Evolutionary conservation across 2,797 vertebrate genomes (phyloP).

Genomic region (Bufotes viridis): DNA sequence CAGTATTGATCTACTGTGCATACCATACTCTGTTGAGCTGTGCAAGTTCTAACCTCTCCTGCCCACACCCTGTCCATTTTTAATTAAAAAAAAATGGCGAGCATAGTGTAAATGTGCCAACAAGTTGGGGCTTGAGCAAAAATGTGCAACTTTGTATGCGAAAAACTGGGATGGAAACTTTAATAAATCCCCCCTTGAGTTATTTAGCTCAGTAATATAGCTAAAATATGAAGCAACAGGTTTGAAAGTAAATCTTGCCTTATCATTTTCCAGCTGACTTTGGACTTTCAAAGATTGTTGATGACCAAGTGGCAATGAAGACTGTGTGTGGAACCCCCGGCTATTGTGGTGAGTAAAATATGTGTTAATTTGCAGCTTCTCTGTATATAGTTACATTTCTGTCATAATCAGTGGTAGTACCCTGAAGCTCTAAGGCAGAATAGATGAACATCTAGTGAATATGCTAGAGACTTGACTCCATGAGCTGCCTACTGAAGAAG

Average conservation of each 20-base stretch:
- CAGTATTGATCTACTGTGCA: too few species aligned
- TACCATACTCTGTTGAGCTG: too few species aligned
- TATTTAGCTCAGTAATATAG: neutral
- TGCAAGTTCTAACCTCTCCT: too few species aligned
- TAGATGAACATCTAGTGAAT: neutral
- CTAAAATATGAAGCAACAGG: too few species aligned
- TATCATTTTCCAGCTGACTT: conserved; percentile 80
- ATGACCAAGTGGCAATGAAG: conserved; percentile 88
- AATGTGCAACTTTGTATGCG: too few species aligned
- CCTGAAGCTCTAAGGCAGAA: neutral
- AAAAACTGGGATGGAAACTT: too few species aligned
- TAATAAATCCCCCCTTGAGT: neutral
- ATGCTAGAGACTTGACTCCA: neutral
- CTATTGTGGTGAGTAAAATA: conserved; percentile 80
- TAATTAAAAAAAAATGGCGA: too few species aligned
- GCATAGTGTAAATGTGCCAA: too few species aligned
- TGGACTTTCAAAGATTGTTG: conserved; percentile 88
- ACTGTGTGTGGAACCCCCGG: conserved; percentile 88
- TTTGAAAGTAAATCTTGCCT: neutral
- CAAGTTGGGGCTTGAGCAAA: too few species aligned
- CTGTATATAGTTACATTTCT: neutral
- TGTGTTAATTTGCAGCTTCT: neutral
- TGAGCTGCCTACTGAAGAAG: neutral
- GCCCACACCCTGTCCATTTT: too few species aligned
- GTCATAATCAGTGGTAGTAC: neutral